phyloP scores from a whole-genome alignment of 2,888 invertebrate genomes.

The Hypselothyrea guttata region DNA sequence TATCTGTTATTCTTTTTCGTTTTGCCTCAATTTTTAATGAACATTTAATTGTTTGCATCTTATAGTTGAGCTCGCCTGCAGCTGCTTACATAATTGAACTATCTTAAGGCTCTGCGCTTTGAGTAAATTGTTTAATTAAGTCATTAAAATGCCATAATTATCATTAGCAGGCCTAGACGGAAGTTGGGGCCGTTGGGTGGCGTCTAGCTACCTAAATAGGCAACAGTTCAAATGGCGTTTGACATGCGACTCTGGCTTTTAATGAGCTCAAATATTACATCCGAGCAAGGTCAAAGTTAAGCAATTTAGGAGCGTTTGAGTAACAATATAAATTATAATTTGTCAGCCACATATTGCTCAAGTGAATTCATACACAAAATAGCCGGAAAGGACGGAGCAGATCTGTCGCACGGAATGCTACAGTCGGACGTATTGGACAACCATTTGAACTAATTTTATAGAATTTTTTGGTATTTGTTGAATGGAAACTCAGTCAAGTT shows the following conservation, averaged over 20 bases:
- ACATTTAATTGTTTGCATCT: conserved; percentile 75
- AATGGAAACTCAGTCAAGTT: too few relatives aligned
- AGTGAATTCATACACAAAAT: too few relatives aligned
- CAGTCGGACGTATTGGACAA: too few relatives aligned
- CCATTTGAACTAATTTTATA: too few relatives aligned
- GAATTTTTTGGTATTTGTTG: too few relatives aligned
- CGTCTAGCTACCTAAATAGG: conserved; percentile 19
- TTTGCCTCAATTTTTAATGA: conserved; percentile 58
- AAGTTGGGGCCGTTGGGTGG: conserved; percentile 18
- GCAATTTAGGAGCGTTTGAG: conserved; percentile 17
- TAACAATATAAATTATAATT: conserved; percentile 17
- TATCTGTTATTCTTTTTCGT: conserved; percentile 37
- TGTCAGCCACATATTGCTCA: not conserved
- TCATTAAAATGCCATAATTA: conserved; percentile 74
- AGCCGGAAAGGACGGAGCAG: too few relatives aligned
- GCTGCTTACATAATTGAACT: conserved; percentile 71
- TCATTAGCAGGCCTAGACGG: conserved; percentile 57
- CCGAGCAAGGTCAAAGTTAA: conserved; percentile 37
- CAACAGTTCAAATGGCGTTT: conserved; percentile 56
- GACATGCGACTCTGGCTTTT: conserved; percentile 60
- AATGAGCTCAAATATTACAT: conserved; percentile 39
- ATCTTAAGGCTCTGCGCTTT: conserved; percentile 41
- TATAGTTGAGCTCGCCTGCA: conserved; percentile 21
- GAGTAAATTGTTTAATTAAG: conserved; percentile 76
- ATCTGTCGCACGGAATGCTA: too few relatives aligned